Evolutionary conservation across 2,113 vertebrate species (phyloP), one percentile per base, ranked within the genome.

Genomic region (Oncorhynchus tshawytscha): DNA sequence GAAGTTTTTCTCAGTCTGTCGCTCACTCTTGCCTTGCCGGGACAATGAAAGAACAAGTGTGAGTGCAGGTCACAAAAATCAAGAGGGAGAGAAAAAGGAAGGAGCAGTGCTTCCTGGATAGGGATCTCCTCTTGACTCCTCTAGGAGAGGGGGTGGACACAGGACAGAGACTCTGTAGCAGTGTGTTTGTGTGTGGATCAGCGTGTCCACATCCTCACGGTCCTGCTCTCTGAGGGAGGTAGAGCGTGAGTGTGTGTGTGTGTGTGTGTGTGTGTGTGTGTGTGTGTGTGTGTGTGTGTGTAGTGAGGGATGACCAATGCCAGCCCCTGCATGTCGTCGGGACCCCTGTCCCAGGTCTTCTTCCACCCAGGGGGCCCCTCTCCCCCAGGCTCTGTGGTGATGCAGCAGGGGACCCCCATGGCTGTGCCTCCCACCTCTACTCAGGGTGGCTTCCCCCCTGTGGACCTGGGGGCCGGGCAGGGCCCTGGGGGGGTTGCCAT

Each of bases 311-410:
- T 94, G 94, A 91, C 92, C 68, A 91, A 93, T 31, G 88, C 91
- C 73, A 94, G 91, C 88, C 90, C 92, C 13, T 91, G 91, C 75
- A 89, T 93, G 84, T 60, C 93, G 75, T 77, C 92, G 1, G 88
- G 88, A 73, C 76, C 84, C 70, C 80, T 89, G 27, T 69, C 87
- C 79, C 91, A 88, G 82, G 79, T 90, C 34, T 92, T 94, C 77
- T 93, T 94, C 12, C 84, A 89, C 5, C 79, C 89, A 0, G 88
- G 84, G 31, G 83, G 80, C 11, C 80, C 90, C 51, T 88, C 90
- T 0, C 81, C 88, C 1, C 86, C 89, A 0, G 80, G 75, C n/a
- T 85, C 91, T 1, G 29, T 89, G 66, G 77, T 90, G 62, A 81
- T 91, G 13, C 91, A 88, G 27, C 88, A 79, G 13, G 88, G 84